Percentiles rank a stretch among this genome's conserved stretches.
Evolutionary conservation across 92 coral and sea anemone species (phyloP).

Genomic region (Actinernus sp.): DNA sequence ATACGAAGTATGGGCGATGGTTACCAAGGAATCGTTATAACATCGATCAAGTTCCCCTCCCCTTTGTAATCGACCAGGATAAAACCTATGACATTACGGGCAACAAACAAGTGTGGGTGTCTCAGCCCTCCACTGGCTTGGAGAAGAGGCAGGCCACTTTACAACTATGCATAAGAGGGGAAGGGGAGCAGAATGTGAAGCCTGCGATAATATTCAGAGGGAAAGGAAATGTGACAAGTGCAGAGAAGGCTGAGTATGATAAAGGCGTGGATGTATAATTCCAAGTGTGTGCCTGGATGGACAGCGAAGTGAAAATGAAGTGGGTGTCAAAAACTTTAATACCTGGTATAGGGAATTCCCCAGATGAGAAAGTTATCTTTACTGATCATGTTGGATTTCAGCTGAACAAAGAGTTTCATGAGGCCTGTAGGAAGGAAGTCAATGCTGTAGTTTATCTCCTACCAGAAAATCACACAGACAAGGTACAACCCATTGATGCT

Average conservation of each 20-base stretch:
- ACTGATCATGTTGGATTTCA: conserved; percentile 70
- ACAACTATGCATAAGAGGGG: conserved; percentile 57
- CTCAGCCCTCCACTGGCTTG: conserved; percentile 63
- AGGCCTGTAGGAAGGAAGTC: conserved; percentile 54
- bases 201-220: conserved; percentile 67
- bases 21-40: conserved; percentile 44
- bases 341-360: conserved; percentile 42
- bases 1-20: conserved; percentile 62
- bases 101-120: too few relatives aligned
- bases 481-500: conserved; percentile 69
- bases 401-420: conserved; percentile 45
- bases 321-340: conserved; percentile 31
- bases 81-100: too few relatives aligned
- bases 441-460: conserved; percentile 56
- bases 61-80: conserved; percentile 65
- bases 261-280: conserved; percentile 59
- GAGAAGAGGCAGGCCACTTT: too few relatives aligned
- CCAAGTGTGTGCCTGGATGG: too few relatives aligned
- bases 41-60: conserved; percentile 63
- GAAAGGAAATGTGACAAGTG: conserved; percentile 38
- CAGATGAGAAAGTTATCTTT: conserved; percentile 56
- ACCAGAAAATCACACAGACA: too few relatives aligned
- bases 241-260: conserved; percentile 36
- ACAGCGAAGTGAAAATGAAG: conserved; percentile 34
- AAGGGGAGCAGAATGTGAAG: conserved; percentile 69